phyloP scores from a whole-genome alignment of 2,113 vertebrate genomes.

The Apus apus region DNA sequence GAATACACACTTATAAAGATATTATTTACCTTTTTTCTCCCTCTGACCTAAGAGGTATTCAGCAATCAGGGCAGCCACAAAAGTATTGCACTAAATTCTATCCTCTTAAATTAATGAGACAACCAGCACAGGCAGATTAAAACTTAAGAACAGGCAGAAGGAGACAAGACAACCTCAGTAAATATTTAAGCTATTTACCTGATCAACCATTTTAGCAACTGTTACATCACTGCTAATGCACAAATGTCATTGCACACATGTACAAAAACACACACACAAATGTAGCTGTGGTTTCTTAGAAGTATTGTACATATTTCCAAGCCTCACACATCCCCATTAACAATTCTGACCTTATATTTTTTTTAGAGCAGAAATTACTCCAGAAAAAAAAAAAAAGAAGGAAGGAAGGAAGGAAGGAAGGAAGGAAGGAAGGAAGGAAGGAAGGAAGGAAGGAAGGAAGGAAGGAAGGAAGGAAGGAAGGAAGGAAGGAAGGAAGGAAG shows the following conservation, averaged over 20 bases:
- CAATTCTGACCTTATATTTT: background rate
- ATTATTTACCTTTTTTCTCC: slow-evolving; percentile 37
- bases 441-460: too few species aligned
- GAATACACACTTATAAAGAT: slow-evolving; percentile 14
- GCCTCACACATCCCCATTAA: background rate
- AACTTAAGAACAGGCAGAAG: slow-evolving; percentile 54
- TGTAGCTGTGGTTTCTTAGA: background rate
- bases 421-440: too few species aligned
- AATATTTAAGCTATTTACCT: slow-evolving; percentile 65
- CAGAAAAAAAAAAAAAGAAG: background rate
- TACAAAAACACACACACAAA: background rate
- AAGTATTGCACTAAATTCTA: slow-evolving; percentile 53
- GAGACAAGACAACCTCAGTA: slow-evolving; percentile 46
- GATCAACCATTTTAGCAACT: slow-evolving; percentile 52
- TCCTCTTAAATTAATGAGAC: slow-evolving; percentile 62
- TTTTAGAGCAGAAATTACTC: background rate
- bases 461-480: too few species aligned
- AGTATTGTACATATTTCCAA: background rate
- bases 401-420: background rate
- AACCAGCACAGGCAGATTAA: slow-evolving; percentile 34
- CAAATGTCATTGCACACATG: background rate
- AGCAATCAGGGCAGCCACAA: slow-evolving; percentile 46
- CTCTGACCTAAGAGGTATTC: slow-evolving; percentile 30
- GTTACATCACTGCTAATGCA: background rate
- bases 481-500: too few species aligned